Base-by-base conservation (phyloP, 1,140 invertebrate genomes). In the Drosophila saltans region DNA sequence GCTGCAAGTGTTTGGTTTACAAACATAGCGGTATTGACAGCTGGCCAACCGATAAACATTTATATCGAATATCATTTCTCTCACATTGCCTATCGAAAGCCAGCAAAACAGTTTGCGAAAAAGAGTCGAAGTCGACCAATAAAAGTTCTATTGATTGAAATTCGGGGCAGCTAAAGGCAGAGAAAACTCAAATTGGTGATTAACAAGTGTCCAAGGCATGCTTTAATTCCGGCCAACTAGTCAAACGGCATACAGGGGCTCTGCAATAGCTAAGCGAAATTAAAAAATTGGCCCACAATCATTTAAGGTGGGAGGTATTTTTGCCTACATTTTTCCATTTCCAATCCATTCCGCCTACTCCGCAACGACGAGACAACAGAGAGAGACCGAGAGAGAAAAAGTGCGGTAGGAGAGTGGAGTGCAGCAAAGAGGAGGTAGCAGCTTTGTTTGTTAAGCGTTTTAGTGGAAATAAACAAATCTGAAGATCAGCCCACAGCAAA, bases 61-160 rank as follows among this genome's bases (percentile, higher is more conserved):
- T 10, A 10, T 16, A 57, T 57, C 55, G 55, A 57, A 33, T 30
- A 30, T 6, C 5, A 30, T 6, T n/a, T 24, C 57, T 21, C 33
- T 9, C 57, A 36, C 57, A 59, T 59, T 24, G 33, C 33, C 16
- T 65, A 77, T 57, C 66, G 16, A 63, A 62, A 65, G 73, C 67
- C 74, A 77, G 73, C 80, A 88, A 81, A 80, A 86, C 80, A 88
- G 80, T 83, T 86, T 88, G 83, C 83, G 80, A 89, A 86, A 88
- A 58, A 80, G 73, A 71, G 58, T 69, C 69, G 60, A 73, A 71
- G 62, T 71, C 69, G 60, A 69, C 74, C 33, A 57, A 57, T 69
- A 86, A 86, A 85, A 67, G 59, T 63, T n/a, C 16, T 82, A 86
- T 73, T 78, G 70, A 77, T 81, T 83, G 63, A 48, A 41, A 64